Percentiles rank a stretch among this genome's conserved stretches.
phyloP scores from a whole-genome alignment of 1,140 invertebrate genomes.

The Thaumatotibia leucotreta region DNA sequence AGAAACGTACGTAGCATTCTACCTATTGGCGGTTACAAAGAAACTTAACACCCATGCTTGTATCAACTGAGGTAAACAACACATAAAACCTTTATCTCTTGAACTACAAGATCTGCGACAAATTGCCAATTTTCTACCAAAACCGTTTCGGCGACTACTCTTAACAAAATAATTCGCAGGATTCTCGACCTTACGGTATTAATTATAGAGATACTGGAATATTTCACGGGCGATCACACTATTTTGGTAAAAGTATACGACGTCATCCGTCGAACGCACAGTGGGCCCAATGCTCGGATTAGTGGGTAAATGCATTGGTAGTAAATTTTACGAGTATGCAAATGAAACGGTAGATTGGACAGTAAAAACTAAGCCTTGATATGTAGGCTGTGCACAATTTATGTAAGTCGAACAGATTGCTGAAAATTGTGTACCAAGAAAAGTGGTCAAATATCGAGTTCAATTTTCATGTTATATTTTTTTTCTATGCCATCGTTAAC shows the following conservation, averaged over 20 bases:
- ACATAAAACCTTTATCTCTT: conserved; percentile 31
- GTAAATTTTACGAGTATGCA: conserved; percentile 72
- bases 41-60: neutral
- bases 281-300: conserved; percentile 51
- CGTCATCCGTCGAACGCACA: conserved; percentile 24
- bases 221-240: neutral
- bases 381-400: conserved; percentile 17
- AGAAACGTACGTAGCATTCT: too few species aligned
- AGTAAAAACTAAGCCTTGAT: conserved; percentile 54
- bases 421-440: neutral
- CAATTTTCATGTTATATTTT: neutral
- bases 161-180: too few species aligned
- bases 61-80: conserved; percentile 23
- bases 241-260: neutral
- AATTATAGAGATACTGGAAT: neutral
- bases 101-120: conserved; percentile 28
- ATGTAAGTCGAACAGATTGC: conserved; percentile 31
- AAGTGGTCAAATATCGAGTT: neutral
- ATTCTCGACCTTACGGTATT: neutral
- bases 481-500: neutral
- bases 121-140: conserved; percentile 6
- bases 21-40: neutral
- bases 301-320: conserved; percentile 58
- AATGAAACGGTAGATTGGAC: conserved; percentile 54
- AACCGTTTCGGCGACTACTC: neutral